These are phyloP conservation scores for Hydractinia echinata DNA, from an alignment of 30 jellyfish, hydroid and myxozoan species.

Conservation along the genomic window DNA sequence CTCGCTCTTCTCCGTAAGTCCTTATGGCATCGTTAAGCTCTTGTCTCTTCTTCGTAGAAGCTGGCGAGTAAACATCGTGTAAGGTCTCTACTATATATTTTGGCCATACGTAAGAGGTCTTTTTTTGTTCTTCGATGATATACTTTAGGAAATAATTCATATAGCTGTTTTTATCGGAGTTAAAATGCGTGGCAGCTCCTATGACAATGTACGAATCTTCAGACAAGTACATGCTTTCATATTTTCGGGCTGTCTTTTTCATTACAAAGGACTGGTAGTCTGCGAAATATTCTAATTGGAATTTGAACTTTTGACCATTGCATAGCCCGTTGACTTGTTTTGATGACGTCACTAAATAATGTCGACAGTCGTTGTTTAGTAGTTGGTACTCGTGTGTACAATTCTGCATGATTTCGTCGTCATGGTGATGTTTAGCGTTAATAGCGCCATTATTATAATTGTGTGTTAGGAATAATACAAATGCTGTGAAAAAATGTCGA, in stretches of 20 bases:
- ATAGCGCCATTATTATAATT: constrained; percentile 38
- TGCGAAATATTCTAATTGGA: constrained; percentile 44
- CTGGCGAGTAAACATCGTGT: constrained; percentile 45
- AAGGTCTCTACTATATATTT: constrained; percentile 49
- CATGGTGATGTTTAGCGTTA: background rate
- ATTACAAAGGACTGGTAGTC: constrained; percentile 53
- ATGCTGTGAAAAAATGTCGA: constrained; percentile 29
- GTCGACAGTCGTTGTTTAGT: constrained; percentile 36
- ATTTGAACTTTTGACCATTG: constrained; percentile 8
- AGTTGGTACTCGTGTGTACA: constrained; percentile 51
- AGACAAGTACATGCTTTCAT: constrained; percentile 5
- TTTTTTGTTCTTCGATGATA: constrained; percentile 16
- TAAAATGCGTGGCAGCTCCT: constrained; percentile 54
- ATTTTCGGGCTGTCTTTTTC: constrained; percentile 27
- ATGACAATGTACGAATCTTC: constrained; percentile 35
- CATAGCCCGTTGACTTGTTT: constrained; percentile 33
- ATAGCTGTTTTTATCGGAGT: constrained; percentile 36
- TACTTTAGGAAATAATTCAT: constrained; percentile 32
- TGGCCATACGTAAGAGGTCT: constrained; percentile 40
- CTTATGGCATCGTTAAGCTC: constrained; percentile 25
- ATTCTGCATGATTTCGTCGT: background rate
- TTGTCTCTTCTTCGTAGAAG: constrained; percentile 29
- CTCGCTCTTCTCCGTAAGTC: constrained; percentile 13
- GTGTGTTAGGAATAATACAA: constrained; percentile 37
- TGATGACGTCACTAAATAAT: constrained; percentile 17